Evolutionary conservation across 1,140 invertebrate species (phyloP).

Genomic region (Ectropis grisescens): DNA sequence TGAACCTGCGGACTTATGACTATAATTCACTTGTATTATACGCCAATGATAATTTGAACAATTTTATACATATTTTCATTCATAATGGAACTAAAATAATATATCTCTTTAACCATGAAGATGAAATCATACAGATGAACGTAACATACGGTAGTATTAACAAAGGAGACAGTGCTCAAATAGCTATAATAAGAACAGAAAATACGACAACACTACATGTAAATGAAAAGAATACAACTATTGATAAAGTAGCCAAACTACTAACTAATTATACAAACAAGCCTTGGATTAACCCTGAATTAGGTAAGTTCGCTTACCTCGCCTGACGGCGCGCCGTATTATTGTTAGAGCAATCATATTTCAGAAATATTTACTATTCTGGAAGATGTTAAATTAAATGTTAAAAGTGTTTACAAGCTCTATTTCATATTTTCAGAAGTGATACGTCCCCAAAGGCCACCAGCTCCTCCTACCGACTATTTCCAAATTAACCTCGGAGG

Average conservation of each 20-base stretch:
- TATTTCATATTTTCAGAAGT: slow-evolving; percentile 81
- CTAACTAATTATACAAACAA: slow-evolving; percentile 84
- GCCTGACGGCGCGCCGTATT: too few species aligned
- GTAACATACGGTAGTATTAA: slow-evolving; percentile 81
- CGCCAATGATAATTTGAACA: slow-evolving; percentile 93
- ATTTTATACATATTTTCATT: slow-evolving; percentile 93
- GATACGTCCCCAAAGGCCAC: slow-evolving; percentile 85
- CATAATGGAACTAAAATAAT: slow-evolving; percentile 80
- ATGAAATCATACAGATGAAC: slow-evolving; percentile 84
- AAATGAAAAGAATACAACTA: slow-evolving; percentile 81
- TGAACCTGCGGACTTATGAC: slow-evolving; percentile 91
- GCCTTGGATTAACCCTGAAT: slow-evolving; percentile 87
- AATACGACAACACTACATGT: slow-evolving; percentile 85
- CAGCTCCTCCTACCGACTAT: slow-evolving; percentile 86
- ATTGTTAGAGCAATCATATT: too few species aligned
- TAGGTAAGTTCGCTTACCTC: slow-evolving; percentile 70
- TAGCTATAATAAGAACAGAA: slow-evolving; percentile 82
- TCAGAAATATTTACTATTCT: too few species aligned
- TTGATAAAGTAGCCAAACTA: slow-evolving; percentile 78
- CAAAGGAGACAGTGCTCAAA: slow-evolving; percentile 86
- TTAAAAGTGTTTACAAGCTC: too few species aligned
- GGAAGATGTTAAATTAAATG: too few species aligned
- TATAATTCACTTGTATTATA: slow-evolving; percentile 87
- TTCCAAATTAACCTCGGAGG: slow-evolving; percentile 92
- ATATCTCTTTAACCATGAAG: slow-evolving; percentile 86